Conservation (phyloP, 2,888 invertebrate species). For the Carcina quercana region DNA sequence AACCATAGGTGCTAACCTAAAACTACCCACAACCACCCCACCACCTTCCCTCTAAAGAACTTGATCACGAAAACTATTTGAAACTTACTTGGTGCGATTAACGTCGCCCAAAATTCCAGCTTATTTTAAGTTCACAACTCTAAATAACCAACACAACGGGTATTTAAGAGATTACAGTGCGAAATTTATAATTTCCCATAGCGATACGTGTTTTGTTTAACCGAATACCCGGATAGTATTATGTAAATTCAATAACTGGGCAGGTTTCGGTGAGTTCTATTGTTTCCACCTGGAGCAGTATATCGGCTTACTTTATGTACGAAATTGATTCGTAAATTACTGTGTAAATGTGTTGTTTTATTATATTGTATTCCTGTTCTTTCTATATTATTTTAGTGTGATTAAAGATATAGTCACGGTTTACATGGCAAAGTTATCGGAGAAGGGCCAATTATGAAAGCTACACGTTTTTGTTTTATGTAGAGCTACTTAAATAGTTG, state of each 20-base stretch:
- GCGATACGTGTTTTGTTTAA: slow-evolving; percentile 33
- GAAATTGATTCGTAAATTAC: no score
- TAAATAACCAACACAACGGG: slow-evolving; percentile 25
- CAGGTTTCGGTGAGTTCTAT: slow-evolving; percentile 28
- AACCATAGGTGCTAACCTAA: slow-evolving; percentile 63
- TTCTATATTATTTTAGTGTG: no score
- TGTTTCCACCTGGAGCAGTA: slow-evolving; percentile 40
- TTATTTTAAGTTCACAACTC: slow-evolving; percentile 32
- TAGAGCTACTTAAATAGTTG: no score
- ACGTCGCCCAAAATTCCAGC: slow-evolving; percentile 27
- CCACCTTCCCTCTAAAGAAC: slow-evolving; percentile 33
- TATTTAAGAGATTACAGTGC: slow-evolving; percentile 53
- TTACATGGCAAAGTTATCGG: no score
- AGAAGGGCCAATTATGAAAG: no score
- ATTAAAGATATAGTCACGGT: no score
- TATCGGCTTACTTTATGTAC: no score
- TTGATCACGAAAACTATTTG: slow-evolving; percentile 54
- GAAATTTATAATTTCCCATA: slow-evolving; percentile 50
- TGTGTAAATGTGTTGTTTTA: no score
- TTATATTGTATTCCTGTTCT: slow-evolving; percentile 24
- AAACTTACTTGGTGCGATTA: slow-evolving; percentile 59
- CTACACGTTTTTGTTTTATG: no score
- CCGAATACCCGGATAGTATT: slow-evolving; percentile 39
- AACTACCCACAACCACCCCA: slow-evolving; percentile 32
- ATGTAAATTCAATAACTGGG: slow-evolving; percentile 52